phyloP scores from a whole-genome alignment of 2,888 invertebrate species.

The Sarcophaga rosellei region DNA sequence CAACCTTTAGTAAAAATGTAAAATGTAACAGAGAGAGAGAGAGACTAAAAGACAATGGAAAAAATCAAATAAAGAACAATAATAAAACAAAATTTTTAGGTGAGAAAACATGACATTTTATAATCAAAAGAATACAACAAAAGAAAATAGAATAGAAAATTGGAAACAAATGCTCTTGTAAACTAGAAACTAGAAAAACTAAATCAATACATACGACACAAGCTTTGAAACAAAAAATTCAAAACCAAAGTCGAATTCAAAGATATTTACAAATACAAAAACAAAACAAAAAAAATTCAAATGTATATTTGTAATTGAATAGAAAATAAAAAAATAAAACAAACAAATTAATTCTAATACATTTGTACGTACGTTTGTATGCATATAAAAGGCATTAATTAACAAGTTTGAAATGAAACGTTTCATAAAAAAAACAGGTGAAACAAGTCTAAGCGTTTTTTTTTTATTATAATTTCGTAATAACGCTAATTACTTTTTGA shows the following conservation, averaged over 20 bases:
- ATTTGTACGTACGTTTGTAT: not conserved
- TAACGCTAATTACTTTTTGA: constrained; percentile 39
- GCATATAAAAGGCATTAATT: constrained; percentile 40
- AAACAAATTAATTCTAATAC: not conserved
- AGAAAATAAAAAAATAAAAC: not conserved
- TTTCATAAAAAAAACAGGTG: constrained; percentile 21
- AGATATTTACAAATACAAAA: constrained; percentile 4
- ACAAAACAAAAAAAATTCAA: not conserved
- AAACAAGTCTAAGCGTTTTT: constrained; percentile 32
- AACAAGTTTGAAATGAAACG: constrained; percentile 43
- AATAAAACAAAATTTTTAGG: too few species aligned
- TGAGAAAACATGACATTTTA: not conserved
- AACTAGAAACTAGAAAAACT: constrained; percentile 33
- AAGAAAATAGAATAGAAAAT: constrained; percentile 3
- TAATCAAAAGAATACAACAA: not conserved
- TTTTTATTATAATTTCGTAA: constrained; percentile 23
- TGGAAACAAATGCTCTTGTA: not conserved
- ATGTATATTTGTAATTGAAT: not conserved
- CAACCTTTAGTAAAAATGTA: constrained; percentile 44
- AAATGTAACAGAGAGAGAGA: constrained; percentile 4
- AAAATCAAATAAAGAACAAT: not conserved
- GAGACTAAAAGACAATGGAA: not conserved
- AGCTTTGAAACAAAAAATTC: not conserved
- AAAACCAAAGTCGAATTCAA: not conserved
- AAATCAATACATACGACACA: constrained; percentile 38